Evolutionary conservation across 1,140 invertebrate species (phyloP).

Genomic region (Cotesia glomerata): DNA sequence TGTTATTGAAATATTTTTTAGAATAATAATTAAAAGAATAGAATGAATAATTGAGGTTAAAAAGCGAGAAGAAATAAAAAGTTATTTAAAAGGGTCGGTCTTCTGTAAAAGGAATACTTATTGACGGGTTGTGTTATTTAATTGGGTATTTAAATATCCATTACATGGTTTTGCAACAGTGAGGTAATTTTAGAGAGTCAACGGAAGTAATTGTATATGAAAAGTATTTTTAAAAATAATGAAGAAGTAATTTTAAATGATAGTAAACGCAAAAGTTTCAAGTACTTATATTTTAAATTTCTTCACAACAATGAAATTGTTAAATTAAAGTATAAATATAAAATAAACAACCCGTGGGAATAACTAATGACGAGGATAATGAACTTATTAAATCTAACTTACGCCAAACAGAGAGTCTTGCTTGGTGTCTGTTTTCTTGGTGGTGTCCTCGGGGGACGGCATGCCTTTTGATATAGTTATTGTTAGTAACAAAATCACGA

Average conservation of each 20-base stretch:
- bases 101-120: neutral
- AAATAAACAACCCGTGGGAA: neutral
- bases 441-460: neutral
- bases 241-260: neutral
- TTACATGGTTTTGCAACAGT: neutral
- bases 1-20: too few relatives aligned
- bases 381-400: constrained; percentile 9
- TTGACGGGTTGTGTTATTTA: neutral
- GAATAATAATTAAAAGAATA: too few relatives aligned
- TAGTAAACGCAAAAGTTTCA: neutral
- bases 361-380: neutral
- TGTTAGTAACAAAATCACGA: constrained; percentile 9
- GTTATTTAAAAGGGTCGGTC: too few relatives aligned
- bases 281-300: too few relatives aligned
- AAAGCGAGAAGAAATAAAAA: too few relatives aligned
- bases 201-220: neutral
- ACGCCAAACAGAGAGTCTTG: constrained; percentile 12
- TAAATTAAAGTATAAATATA: neutral
- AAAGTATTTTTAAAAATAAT: too few relatives aligned
- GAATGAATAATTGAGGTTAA: too few relatives aligned
- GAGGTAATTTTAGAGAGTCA: neutral
- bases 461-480: neutral
- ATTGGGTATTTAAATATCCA: neutral
- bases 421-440: neutral
- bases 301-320: neutral